A percentile compares a stretch with the other conserved stretches of the same genome.
Conservation (phyloP, 2,113 vertebrate genomes). For the Oreocharis arfaki region DNA sequence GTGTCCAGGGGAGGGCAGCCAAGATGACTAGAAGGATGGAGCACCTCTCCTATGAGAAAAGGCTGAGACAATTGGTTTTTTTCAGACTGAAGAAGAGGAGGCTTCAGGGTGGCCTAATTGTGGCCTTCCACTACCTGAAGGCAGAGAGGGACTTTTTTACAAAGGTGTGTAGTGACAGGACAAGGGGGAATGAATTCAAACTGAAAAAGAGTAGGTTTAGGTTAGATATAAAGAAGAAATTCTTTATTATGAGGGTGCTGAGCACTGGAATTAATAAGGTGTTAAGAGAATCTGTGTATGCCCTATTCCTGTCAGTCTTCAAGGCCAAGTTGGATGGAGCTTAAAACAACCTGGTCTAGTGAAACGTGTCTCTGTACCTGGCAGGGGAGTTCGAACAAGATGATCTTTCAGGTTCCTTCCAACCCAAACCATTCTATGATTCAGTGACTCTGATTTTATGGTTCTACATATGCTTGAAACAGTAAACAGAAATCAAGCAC, state of each 20-base stretch:
- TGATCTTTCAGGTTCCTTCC: not conserved
- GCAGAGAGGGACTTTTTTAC: not conserved
- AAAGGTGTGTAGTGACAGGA: not conserved
- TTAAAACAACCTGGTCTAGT: not conserved
- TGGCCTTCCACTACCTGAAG: not conserved
- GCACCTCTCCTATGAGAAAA: not conserved
- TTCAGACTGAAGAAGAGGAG: not conserved
- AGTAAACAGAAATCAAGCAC: not conserved
- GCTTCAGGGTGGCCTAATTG: not conserved
- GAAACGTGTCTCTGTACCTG: not conserved
- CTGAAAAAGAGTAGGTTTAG: not conserved
- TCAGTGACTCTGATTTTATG: not conserved
- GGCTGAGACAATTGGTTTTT: not conserved
- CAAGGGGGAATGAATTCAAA: not conserved
- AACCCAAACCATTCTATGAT: not conserved
- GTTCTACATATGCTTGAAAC: not conserved
- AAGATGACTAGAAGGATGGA: not conserved
- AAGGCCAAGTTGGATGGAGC: not conserved
- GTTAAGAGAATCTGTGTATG: not conserved
- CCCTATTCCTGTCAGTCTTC: not conserved
- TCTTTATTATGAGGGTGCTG: not conserved
- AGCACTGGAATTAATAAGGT: not conserved
- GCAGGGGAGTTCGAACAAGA: not conserved
- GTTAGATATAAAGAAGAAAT: not conserved
- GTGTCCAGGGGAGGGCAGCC: not conserved